These are phyloP conservation scores for Crotalus tigris DNA, from an alignment of 2,113 vertebrate genomes.

Conservation along the genomic window DNA sequence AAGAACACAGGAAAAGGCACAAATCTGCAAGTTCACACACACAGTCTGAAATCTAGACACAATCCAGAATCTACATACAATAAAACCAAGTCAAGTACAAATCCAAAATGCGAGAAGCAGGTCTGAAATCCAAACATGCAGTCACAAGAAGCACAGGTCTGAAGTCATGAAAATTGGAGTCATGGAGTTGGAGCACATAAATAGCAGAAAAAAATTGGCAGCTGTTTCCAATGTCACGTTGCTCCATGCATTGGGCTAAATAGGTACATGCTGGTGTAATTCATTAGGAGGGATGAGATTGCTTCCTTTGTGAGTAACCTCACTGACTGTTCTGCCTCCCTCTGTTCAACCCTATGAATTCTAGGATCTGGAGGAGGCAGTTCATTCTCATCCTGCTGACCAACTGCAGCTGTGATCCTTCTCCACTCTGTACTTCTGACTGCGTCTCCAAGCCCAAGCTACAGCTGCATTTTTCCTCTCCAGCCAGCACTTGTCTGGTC, in stretches of 20 bases:
- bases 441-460: no score
- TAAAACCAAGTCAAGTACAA: not conserved
- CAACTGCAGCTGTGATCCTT: no score
- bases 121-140: not conserved
- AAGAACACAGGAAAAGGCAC: not conserved
- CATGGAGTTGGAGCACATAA: not conserved
- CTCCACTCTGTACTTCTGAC: no score
- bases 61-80: not conserved
- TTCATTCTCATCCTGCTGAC: not conserved
- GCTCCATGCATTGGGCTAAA: not conserved
- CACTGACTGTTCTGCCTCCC: not conserved
- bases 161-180: not conserved
- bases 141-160: not conserved
- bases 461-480: no score
- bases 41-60: not conserved
- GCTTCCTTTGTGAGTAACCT: not conserved
- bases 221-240: not conserved
- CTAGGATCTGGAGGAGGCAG: no score
- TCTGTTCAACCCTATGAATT: not conserved
- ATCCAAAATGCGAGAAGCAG: not conserved
- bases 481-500: not conserved
- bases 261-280: not conserved
- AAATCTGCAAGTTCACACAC: no score
- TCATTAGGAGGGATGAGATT: not conserved
- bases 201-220: not conserved